These are phyloP conservation scores for Heteromormyrus szaboi DNA, from an alignment of 2,797 vertebrate species.

Conservation along the genomic window DNA sequence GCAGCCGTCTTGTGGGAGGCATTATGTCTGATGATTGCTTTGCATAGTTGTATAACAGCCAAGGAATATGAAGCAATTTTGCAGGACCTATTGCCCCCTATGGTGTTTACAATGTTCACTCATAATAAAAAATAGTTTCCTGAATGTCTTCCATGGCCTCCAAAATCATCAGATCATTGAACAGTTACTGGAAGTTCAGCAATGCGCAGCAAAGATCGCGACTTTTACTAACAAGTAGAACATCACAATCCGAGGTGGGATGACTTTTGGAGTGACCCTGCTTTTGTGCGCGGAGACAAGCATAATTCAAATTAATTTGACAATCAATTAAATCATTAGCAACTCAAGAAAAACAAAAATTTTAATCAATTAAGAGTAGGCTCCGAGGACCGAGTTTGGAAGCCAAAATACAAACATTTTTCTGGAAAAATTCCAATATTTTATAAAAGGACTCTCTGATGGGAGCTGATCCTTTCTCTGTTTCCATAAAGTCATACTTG, in stretches of 20 bases:
- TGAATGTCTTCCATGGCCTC: background rate
- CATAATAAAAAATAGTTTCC: background rate
- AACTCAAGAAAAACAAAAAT: background rate
- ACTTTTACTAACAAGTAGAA: background rate
- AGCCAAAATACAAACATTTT: background rate
- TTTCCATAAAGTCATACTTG: background rate
- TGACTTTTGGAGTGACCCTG: background rate
- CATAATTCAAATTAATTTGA: background rate
- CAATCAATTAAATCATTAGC: background rate
- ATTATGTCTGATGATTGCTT: background rate
- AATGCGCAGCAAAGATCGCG: background rate
- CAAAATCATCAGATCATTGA: background rate
- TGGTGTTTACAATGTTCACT: background rate
- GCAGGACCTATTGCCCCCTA: background rate
- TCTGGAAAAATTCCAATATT: background rate
- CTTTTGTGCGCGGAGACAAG: background rate
- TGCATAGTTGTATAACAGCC: background rate
- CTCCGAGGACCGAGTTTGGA: background rate
- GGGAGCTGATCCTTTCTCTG: background rate
- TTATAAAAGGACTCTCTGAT: background rate
- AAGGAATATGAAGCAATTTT: background rate
- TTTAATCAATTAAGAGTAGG: background rate
- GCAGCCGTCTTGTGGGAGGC: background rate
- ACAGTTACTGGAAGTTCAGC: background rate
- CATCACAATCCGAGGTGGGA: background rate